Evolutionary conservation across 2,888 invertebrate genomes (phyloP).

Genomic region (Apodemia mormo): DNA sequence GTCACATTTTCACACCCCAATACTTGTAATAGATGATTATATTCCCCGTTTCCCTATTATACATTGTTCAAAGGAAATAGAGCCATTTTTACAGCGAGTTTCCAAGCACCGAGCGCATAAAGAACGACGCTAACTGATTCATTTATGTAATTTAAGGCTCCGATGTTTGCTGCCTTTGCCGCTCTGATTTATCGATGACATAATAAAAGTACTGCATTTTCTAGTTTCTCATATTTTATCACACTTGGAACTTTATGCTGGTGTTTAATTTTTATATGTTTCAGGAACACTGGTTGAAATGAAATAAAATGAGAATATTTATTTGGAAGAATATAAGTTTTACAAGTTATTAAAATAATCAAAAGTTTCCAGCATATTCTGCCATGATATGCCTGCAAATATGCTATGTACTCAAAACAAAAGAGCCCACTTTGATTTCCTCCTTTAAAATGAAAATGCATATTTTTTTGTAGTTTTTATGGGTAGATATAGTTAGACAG

Average conservation of each 20-base stretch:
- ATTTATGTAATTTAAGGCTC: conserved; percentile 10
- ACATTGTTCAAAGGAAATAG: conserved; percentile 13
- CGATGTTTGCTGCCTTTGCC: conserved; percentile 6
- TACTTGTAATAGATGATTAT: conserved; percentile 1
- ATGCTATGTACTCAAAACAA: too few species aligned
- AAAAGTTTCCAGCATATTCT: too few species aligned
- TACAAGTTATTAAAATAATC: too few species aligned
- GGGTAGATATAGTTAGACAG: too few species aligned
- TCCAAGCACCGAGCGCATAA: conserved; percentile 2
- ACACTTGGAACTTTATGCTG: neutral
- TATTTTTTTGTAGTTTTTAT: too few species aligned
- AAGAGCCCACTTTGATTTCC: too few species aligned
- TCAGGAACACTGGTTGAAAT: too few species aligned
- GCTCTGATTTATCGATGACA: neutral
- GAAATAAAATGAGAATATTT: too few species aligned
- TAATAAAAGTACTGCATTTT: conserved; percentile 12
- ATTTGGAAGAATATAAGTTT: too few species aligned
- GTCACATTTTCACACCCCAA: conserved; percentile 5
- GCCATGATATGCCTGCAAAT: too few species aligned
- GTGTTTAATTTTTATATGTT: too few species aligned
- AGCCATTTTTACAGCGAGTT: conserved; percentile 16
- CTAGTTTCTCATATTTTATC: conserved; percentile 1
- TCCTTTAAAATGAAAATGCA: too few species aligned
- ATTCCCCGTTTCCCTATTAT: neutral
- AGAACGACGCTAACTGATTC: conserved; percentile 8